These are phyloP conservation scores for Graptemys geographica DNA, from an alignment of 2,797 vertebrate genomes.

Conservation along the genomic window DNA sequence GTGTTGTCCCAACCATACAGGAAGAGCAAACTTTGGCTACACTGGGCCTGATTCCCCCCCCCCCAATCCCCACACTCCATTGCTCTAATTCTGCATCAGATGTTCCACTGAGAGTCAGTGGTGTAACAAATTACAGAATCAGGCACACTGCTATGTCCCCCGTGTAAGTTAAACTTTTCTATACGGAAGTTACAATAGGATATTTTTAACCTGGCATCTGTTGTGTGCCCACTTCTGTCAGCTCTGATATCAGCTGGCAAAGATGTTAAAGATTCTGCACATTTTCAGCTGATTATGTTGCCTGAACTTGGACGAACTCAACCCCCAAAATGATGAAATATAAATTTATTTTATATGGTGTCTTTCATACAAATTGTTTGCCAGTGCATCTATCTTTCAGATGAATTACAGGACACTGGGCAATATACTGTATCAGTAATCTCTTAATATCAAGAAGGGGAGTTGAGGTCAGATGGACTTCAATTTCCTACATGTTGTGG, in stretches of 20 bases:
- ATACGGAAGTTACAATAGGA: neutral
- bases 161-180: neutral
- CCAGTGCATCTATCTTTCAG: neutral
- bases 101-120: accelerated
- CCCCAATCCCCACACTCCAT: too few relatives aligned
- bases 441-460: neutral
- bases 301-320: too few relatives aligned
- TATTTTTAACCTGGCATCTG: slow-evolving; percentile 23
- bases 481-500: neutral
- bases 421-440: neutral
- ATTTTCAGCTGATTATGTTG: neutral
- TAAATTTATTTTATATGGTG: neutral
- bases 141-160: neutral
- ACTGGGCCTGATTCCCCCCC: neutral
- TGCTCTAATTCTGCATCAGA: neutral
- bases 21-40: neutral
- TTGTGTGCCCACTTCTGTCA: neutral
- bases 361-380: neutral
- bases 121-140: neutral
- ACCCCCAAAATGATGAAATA: neutral
- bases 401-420: accelerated
- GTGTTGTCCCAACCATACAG: neutral
- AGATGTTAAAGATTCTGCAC: neutral
- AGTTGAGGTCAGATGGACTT: neutral
- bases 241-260: neutral